Evolutionary conservation across 2,797 vertebrate species (phyloP), one percentile per base, ranked within the genome.

Genomic region (Sebastiscus tertius): DNA sequence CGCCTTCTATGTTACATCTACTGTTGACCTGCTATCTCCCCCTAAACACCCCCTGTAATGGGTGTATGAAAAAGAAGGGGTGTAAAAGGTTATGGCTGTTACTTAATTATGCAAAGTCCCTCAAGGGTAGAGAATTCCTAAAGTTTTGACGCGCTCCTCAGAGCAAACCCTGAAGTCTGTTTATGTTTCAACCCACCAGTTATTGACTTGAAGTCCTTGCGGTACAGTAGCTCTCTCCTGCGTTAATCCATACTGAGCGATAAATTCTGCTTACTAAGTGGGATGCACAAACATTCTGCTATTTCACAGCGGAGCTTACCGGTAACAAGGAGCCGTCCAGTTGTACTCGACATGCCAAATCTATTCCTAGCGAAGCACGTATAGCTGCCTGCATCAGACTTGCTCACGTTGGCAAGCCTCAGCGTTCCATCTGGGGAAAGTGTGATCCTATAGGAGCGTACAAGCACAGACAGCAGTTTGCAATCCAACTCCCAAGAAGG

Each of bases 281-380:
- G 59, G 65, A 70, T 3, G 16, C 66, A 55, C 46, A 75, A 84
- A 74, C 81, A 81, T 76, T 80, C 62, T 73, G 82, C 77, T 73
- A 22, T 77, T 81, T 76, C 79, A 77, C 73, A 71, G 77, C 20
- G 12, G 59, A 67, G 70, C 91, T 92, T 81, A 99, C 98, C 98
- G 80, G 97, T 98, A 72, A 99, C 97, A 7, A 97, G 87, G 81
- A 99, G 90, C 84, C 81, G 96, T 82, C 97, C 97, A 24, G 97
- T 97, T 80, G 96, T 97, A 83, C 92, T 98, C 31, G 97, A 97
- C 90, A 95, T 94, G 81, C 98, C 98, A 92, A 99, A 99, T 91
- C 96, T 96, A 94, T 99, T 99, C 91, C 96, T 94, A 26, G 98
- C 98, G 74, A 97, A 92, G 88, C 98, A 99, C 0, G 96, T 97